These are phyloP conservation scores for Urocynchramus pylzowi DNA, from an alignment of 2,113 vertebrate species.

Conservation along the genomic window DNA sequence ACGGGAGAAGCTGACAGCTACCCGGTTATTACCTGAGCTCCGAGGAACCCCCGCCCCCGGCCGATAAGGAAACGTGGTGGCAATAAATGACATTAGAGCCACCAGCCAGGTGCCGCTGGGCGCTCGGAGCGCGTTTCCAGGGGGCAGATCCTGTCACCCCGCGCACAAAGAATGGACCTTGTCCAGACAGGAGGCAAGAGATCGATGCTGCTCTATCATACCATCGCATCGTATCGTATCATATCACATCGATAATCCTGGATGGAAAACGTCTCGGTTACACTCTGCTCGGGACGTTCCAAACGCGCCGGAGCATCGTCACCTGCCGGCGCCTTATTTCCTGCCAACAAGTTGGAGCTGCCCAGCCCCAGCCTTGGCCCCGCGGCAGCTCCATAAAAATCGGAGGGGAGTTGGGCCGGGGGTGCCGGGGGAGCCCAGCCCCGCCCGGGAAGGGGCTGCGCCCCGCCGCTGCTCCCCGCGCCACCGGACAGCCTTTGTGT, in stretches of 20 bases:
- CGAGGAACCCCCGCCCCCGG: background rate
- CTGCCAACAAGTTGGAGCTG: slow-evolving; percentile 2
- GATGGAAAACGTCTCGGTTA: background rate
- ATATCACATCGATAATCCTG: background rate
- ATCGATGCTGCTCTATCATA: background rate
- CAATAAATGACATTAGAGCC: background rate
- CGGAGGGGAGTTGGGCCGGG: background rate
- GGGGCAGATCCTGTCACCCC: background rate
- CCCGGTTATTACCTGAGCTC: slow-evolving; percentile 9
- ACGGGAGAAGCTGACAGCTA: slow-evolving; percentile 32
- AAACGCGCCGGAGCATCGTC: background rate
- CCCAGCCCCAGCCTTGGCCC: background rate
- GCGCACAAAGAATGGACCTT: background rate
- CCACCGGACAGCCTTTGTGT: slow-evolving; percentile 60
- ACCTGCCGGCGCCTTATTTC: background rate
- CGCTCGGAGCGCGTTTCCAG: background rate
- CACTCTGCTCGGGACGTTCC: background rate
- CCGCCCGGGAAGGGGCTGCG: background rate
- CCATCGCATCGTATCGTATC: no score
- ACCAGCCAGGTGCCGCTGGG: background rate
- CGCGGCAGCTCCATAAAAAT: background rate
- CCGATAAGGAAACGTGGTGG: background rate
- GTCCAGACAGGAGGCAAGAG: background rate
- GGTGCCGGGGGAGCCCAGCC: background rate
- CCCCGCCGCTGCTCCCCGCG: background rate